Evolutionary conservation across 1,140 invertebrate genomes (phyloP).

Genomic region (Mylabris phalerata): DNA sequence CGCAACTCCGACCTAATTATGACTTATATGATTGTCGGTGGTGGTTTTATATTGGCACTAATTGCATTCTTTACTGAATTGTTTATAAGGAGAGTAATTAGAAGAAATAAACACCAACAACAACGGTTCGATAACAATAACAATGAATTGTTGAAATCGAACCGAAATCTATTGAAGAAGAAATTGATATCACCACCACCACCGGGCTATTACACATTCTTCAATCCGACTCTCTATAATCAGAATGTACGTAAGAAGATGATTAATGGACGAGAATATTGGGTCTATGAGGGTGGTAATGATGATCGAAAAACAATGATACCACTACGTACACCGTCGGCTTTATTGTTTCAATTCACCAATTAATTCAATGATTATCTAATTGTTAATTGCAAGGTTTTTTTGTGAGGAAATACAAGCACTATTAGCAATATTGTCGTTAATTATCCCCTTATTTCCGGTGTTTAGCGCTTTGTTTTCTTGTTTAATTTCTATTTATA

Average conservation of each 20-base stretch:
- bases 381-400: too few relatives aligned
- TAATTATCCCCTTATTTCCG: too few relatives aligned
- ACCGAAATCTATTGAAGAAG: background rate
- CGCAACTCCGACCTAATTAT: conserved; percentile 59
- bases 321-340: conserved; percentile 62
- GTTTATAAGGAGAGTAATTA: conserved; percentile 3
- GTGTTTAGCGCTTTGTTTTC: too few relatives aligned
- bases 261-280: conserved; percentile 71
- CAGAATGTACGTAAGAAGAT: conserved; percentile 48
- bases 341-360: conserved; percentile 60
- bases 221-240: conserved; percentile 40
- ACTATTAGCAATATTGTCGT: too few relatives aligned
- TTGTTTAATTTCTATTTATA: too few relatives aligned
- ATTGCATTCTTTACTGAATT: conserved; percentile 60
- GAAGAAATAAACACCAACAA: conserved; percentile 1
- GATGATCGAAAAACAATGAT: conserved; percentile 55
- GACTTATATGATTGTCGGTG: conserved; percentile 64
- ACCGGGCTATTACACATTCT: conserved; percentile 51
- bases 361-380: conserved; percentile 13
- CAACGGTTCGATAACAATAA: background rate
- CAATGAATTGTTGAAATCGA: background rate
- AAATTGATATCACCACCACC: conserved; percentile 41
- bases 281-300: conserved; percentile 50
- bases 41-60: conserved; percentile 53
- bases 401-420: too few relatives aligned